Evolutionary conservation across 2,797 vertebrate genomes (phyloP).

Genomic region (Microchirus variegatus): DNA sequence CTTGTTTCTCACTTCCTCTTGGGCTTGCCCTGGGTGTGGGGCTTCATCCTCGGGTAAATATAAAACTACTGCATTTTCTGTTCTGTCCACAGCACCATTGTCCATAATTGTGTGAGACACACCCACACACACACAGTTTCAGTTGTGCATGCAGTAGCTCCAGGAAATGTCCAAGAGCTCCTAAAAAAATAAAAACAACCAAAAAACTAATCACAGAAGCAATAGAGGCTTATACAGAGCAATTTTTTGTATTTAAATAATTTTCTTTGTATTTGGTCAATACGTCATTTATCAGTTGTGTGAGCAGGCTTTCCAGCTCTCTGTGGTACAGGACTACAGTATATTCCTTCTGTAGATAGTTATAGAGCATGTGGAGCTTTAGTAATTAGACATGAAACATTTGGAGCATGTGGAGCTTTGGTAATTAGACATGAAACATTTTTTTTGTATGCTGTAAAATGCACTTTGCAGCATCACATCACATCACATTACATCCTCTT

Average conservation of each 20-base stretch:
- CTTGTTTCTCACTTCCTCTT: slow-evolving; percentile 88
- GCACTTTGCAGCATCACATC: neutral
- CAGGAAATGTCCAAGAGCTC: neutral
- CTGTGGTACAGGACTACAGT: too few species aligned
- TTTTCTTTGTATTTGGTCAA: too few species aligned
- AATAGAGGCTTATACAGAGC: too few species aligned
- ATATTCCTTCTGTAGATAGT: too few species aligned
- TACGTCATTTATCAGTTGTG: too few species aligned
- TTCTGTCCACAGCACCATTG: neutral
- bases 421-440: neutral
- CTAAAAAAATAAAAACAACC: neutral
- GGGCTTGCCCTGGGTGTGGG: slow-evolving; percentile 92
- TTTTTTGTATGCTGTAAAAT: slow-evolving; percentile 15
- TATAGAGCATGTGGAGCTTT: too few species aligned
- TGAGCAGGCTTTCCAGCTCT: too few species aligned
- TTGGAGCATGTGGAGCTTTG: neutral
- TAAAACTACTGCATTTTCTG: neutral
- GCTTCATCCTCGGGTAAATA: slow-evolving; percentile 93
- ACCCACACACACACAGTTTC: neutral
- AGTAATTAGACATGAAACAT: too few species aligned
- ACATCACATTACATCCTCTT: slow-evolving; percentile 2
- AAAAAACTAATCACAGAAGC: too few species aligned
- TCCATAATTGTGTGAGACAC: neutral
- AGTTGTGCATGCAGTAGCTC: neutral
- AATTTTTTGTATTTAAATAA: too few species aligned